Percentiles rank a stretch among this genome's conserved stretches.
Conservation (phyloP, 2,113 vertebrate genomes). For the Galemys pyrenaicus region DNA sequence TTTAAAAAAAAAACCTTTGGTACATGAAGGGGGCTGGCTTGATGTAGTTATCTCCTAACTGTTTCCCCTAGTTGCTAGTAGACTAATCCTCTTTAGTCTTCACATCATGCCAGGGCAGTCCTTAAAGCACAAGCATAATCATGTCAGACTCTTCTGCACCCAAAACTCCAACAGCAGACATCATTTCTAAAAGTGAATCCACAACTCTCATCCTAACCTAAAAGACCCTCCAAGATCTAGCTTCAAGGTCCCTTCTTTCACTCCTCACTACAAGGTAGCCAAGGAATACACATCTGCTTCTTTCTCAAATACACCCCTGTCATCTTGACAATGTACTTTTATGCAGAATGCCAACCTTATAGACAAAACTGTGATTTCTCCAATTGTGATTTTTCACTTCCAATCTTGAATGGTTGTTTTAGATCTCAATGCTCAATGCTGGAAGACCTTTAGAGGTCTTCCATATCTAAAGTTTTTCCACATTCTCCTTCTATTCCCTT, state of each 20-base stretch:
- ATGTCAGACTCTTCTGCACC: rapidly evolving
- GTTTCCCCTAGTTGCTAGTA: background rate
- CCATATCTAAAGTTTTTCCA: background rate
- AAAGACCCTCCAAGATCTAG: background rate
- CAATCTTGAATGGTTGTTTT: background rate
- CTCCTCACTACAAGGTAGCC: background rate
- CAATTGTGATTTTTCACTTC: background rate
- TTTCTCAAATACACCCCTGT: background rate
- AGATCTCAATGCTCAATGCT: background rate
- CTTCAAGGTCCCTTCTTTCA: background rate
- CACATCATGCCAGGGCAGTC: background rate
- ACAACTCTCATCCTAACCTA: background rate
- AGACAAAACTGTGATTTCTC: background rate
- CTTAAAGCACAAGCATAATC: background rate
- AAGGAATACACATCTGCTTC: background rate
- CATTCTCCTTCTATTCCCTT: background rate
- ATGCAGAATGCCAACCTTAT: background rate
- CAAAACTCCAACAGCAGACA: background rate
- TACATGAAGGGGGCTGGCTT: background rate
- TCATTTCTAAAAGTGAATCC: background rate
- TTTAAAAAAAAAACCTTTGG: background rate
- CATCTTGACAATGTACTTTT: background rate
- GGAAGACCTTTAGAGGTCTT: background rate
- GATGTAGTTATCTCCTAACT: rapidly evolving
- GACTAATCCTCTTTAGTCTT: background rate